A percentile compares a stretch with the other conserved stretches of the same genome.
These are phyloP conservation scores for Drosophila melanica DNA, from an alignment of 1,140 invertebrate species.

Conservation along the genomic window DNA sequence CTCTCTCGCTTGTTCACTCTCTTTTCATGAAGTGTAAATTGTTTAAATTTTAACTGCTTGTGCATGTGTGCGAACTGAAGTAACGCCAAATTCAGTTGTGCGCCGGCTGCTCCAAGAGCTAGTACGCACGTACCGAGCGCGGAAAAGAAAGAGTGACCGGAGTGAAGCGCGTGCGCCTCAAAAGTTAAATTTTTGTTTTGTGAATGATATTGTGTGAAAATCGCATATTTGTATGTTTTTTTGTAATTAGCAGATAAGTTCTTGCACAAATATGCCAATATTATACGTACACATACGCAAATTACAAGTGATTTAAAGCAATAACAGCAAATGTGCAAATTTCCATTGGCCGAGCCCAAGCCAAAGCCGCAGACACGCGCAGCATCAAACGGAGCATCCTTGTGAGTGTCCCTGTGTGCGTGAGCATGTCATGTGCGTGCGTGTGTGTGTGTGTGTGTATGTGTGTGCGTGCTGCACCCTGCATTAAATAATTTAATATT, in stretches of 20 bases:
- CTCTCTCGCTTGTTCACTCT: background rate
- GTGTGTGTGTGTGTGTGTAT: slow-evolving; percentile 30
- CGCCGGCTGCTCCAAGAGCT: slow-evolving; percentile 39
- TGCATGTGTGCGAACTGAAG: slow-evolving; percentile 5
- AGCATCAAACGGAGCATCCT: slow-evolving; percentile 64
- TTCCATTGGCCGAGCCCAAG: slow-evolving; percentile 12
- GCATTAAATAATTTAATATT: slow-evolving; percentile 30
- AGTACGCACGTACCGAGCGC: slow-evolving; percentile 3
- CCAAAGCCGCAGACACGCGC: slow-evolving; percentile 26
- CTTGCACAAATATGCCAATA: background rate
- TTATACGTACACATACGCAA: background rate
- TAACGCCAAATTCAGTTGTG: slow-evolving; percentile 28
- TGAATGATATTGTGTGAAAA: slow-evolving; percentile 21
- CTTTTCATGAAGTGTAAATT: slow-evolving; percentile 7
- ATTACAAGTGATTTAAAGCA: slow-evolving; percentile 2
- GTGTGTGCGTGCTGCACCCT: slow-evolving; percentile 47
- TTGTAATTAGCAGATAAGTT: slow-evolving; percentile 1
- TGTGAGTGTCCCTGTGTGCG: slow-evolving; percentile 33
- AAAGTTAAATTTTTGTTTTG: slow-evolving; percentile 17
- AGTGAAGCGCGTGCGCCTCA: slow-evolving; percentile 32
- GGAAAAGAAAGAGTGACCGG: background rate
- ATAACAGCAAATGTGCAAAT: slow-evolving; percentile 19
- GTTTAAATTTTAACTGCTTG: slow-evolving; percentile 29
- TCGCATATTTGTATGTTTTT: slow-evolving; percentile 7
- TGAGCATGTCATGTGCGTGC: background rate